Conservation (phyloP, 1,140 invertebrate genomes). For the Pseudobourletiella spinata region DNA sequence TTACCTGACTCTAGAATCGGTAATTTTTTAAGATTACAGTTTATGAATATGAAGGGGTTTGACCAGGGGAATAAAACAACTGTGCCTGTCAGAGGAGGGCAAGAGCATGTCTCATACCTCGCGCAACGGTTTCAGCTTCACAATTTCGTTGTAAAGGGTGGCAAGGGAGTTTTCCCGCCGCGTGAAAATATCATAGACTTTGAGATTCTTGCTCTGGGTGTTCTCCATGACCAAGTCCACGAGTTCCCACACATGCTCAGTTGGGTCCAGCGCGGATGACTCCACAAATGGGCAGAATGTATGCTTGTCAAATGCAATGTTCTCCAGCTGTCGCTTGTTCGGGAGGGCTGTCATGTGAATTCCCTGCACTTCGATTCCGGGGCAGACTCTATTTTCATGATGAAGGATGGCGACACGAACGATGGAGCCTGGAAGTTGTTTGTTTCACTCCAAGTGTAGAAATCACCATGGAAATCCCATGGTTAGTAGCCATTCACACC, state of each 20-base stretch:
- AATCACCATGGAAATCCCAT: too few relatives aligned
- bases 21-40: background rate
- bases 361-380: background rate
- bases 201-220: conserved; percentile 57
- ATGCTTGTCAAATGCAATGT: conserved; percentile 72
- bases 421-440: background rate
- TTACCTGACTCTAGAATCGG: background rate
- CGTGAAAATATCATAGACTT: conserved; percentile 61
- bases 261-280: background rate
- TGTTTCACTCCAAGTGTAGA: too few relatives aligned
- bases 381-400: background rate
- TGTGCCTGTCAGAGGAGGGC: too few relatives aligned
- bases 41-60: too few relatives aligned
- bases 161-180: conserved; percentile 4
- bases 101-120: too few relatives aligned
- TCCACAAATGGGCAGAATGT: conserved; percentile 65
- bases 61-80: too few relatives aligned
- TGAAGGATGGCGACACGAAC: background rate
- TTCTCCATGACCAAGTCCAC: conserved; percentile 73
- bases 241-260: background rate
- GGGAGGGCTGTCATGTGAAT: background rate
- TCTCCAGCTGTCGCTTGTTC: conserved; percentile 46
- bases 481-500: conserved; percentile 64
- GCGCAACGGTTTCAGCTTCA: conserved; percentile 7
- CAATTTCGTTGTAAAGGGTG: background rate